phyloP scores from a whole-genome alignment of 2,888 invertebrate species.

The Campaea margaritaria region DNA sequence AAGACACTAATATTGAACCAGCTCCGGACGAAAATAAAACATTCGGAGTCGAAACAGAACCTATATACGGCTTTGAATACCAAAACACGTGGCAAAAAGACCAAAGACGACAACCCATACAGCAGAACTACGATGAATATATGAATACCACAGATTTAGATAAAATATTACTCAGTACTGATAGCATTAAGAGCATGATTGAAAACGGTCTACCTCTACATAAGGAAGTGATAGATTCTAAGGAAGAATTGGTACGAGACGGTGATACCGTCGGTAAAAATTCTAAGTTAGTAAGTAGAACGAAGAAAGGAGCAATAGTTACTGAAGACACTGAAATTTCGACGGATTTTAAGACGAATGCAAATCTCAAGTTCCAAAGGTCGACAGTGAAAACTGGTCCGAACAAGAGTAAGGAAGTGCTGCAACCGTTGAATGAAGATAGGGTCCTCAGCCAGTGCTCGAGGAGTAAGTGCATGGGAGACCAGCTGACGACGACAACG shows the following conservation, averaged over 20 bases:
- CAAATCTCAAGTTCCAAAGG: conserved; percentile 76
- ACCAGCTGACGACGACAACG: conserved; percentile 74
- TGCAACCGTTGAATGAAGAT: conserved; percentile 73
- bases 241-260: conserved; percentile 69
- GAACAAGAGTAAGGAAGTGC: conserved; percentile 69
- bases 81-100: conserved; percentile 77
- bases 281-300: conserved; percentile 73
- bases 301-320: conserved; percentile 73
- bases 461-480: conserved; percentile 74
- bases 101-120: conserved; percentile 82
- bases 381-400: conserved; percentile 74
- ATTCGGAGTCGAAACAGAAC: conserved; percentile 70
- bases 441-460: conserved; percentile 66
- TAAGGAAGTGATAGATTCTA: conserved; percentile 69
- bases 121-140: conserved; percentile 72
- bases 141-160: conserved; percentile 72
- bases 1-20: conserved; percentile 73
- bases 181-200: conserved; percentile 74
- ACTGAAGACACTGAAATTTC: conserved; percentile 79
- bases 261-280: conserved; percentile 76
- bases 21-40: conserved; percentile 70
- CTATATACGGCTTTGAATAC: conserved; percentile 72
- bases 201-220: conserved; percentile 77
- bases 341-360: conserved; percentile 72
- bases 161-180: conserved; percentile 70